Percentiles rank a stretch among this genome's conserved stretches.
Conservation (phyloP, 1,140 invertebrate genomes). For the Paralvinella palmiformis region DNA sequence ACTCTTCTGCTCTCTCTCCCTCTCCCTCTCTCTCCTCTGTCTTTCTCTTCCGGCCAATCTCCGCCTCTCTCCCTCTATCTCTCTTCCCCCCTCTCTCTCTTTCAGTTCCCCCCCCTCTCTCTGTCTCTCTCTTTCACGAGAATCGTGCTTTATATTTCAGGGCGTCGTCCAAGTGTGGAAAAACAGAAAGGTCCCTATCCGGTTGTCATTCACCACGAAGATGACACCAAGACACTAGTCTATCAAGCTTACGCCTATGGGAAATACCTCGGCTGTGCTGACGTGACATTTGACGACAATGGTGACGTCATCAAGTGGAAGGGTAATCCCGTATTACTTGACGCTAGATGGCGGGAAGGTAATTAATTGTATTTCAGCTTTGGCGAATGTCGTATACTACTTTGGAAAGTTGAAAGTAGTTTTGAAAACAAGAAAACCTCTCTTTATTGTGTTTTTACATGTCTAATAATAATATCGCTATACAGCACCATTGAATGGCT, state of each 20-base stretch:
- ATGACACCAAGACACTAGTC: constrained; percentile 69
- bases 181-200: constrained; percentile 70
- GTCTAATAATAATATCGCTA: no score
- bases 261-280: constrained; percentile 78
- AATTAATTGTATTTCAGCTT: no score
- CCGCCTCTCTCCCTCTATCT: not conserved
- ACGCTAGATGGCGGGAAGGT: constrained; percentile 53
- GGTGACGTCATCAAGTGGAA: constrained; percentile 63
- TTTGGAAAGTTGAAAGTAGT: no score
- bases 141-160: constrained; percentile 23
- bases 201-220: constrained; percentile 62
- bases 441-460: no score
- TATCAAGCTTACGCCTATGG: constrained; percentile 87
- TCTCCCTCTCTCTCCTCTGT: not conserved
- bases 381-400: no score
- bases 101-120: not conserved
- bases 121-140: not conserved
- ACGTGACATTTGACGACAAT: constrained; percentile 62
- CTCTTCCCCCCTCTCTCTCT: not conserved
- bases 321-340: constrained; percentile 73
- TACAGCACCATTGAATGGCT: no score
- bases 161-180: constrained; percentile 62
- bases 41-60: not conserved
- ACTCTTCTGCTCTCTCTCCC: not conserved
- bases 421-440: no score